Conservation (phyloP, 2,888 invertebrate species). For the Exocentrus adspersus region DNA sequence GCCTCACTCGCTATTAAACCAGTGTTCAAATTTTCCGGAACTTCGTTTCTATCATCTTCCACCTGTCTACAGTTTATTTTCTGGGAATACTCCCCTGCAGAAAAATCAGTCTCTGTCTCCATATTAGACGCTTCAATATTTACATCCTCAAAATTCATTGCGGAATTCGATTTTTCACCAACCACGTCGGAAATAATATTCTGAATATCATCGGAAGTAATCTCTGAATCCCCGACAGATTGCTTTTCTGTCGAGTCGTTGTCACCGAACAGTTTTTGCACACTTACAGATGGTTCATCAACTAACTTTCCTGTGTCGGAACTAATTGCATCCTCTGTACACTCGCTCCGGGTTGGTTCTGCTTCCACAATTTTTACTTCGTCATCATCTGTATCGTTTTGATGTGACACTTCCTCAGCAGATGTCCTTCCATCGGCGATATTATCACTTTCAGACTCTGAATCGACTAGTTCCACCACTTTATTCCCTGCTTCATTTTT, state of each 20-base stretch:
- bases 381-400: not conserved
- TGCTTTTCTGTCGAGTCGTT: constrained; percentile 27
- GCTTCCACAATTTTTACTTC: constrained; percentile 4
- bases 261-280: constrained; percentile 4
- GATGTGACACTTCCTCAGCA: not conserved
- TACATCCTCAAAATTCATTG: constrained; percentile 11
- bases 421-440: not conserved
- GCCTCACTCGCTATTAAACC: constrained; percentile 17
- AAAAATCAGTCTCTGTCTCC: constrained; percentile 30
- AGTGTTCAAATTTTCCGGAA: constrained; percentile 15
- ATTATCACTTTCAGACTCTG: not conserved
- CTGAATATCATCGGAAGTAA: constrained; percentile 39
- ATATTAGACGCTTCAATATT: constrained; percentile 14
- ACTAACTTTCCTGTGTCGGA: not conserved
- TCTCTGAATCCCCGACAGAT: constrained; percentile 15
- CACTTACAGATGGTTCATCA: not conserved
- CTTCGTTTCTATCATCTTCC: constrained; percentile 28
- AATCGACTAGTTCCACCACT: not conserved
- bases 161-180: constrained; percentile 19
- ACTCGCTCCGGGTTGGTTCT: not conserved
- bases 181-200: constrained; percentile 36
- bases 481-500: not conserved
- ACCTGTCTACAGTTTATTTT: not conserved
- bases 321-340: not conserved
- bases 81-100: constrained; percentile 2